phyloP scores from a whole-genome alignment of 2,113 vertebrate genomes.

The Rhinoptilus africanus region DNA sequence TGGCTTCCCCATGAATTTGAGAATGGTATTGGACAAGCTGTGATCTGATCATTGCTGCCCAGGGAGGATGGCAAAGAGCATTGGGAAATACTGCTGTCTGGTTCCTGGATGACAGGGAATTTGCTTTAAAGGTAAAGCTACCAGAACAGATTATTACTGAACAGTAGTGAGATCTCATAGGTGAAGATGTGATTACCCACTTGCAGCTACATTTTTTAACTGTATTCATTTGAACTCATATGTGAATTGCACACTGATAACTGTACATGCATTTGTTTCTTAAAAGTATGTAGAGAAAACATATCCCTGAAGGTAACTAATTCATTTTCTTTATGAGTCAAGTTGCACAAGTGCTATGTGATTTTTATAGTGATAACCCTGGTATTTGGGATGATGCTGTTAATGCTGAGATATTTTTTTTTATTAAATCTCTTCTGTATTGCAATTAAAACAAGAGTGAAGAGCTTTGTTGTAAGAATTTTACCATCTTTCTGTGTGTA shows the following conservation, averaged over 20 bases:
- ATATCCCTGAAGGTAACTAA: background rate
- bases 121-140: background rate
- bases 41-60: background rate
- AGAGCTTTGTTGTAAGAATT: conserved; percentile 34
- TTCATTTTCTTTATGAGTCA: conserved; percentile 25
- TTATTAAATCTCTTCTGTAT: conserved; percentile 11
- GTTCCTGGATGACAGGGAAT: background rate
- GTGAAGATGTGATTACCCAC: background rate
- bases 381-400: background rate
- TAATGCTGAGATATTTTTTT: conserved; percentile 12
- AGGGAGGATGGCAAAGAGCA: background rate
- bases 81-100: background rate
- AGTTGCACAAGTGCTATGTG: background rate
- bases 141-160: background rate
- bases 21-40: background rate
- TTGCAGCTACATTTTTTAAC: background rate
- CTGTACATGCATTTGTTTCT: background rate
- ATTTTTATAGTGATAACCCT: conserved; percentile 46
- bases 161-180: background rate
- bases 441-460: conserved; percentile 57
- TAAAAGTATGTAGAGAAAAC: background rate
- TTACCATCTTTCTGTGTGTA: background rate
- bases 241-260: background rate
- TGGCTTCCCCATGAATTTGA: background rate
- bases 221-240: background rate